These are phyloP conservation scores for Lepidocyrtoides sp. DNA, from an alignment of 2,888 invertebrate species.

Conservation along the genomic window DNA sequence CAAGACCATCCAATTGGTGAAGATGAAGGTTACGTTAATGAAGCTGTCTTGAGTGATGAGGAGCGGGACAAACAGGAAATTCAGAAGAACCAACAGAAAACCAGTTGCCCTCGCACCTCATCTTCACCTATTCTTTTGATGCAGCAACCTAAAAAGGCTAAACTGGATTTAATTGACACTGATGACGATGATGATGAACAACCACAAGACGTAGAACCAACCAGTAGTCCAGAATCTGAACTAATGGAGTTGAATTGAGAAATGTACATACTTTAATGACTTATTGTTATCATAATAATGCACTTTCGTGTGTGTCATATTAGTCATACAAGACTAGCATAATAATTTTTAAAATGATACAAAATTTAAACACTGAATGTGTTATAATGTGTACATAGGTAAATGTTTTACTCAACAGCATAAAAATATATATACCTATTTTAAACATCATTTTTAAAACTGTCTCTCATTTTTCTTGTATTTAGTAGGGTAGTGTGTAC, in stretches of 20 bases:
- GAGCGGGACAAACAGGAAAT: not conserved
- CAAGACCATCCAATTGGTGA: slow-evolving; percentile 12
- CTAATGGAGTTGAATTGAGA: slow-evolving; percentile 54
- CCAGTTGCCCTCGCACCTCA: not conserved
- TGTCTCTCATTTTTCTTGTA: not conserved
- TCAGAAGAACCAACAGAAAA: not conserved
- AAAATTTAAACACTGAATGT: not conserved
- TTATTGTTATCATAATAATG: not conserved
- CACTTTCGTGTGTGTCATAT: no score
- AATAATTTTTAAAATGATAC: not conserved
- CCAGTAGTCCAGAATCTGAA: slow-evolving; percentile 67
- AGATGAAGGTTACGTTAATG: not conserved
- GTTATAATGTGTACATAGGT: not conserved
- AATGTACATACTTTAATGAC: not conserved
- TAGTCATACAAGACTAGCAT: no score
- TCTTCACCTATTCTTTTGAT: slow-evolving; percentile 26
- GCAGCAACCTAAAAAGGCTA: not conserved
- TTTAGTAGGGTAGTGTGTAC: slow-evolving; percentile 16
- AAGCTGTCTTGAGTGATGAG: no score
- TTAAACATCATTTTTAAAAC: not conserved
- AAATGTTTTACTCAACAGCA: not conserved
- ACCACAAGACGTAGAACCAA: not conserved
- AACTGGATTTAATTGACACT: not conserved
- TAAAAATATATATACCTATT: not conserved
- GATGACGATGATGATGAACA: slow-evolving; percentile 26